Conservation (phyloP, 1,140 invertebrate genomes). For the Phenacoccus solenopsis region DNA sequence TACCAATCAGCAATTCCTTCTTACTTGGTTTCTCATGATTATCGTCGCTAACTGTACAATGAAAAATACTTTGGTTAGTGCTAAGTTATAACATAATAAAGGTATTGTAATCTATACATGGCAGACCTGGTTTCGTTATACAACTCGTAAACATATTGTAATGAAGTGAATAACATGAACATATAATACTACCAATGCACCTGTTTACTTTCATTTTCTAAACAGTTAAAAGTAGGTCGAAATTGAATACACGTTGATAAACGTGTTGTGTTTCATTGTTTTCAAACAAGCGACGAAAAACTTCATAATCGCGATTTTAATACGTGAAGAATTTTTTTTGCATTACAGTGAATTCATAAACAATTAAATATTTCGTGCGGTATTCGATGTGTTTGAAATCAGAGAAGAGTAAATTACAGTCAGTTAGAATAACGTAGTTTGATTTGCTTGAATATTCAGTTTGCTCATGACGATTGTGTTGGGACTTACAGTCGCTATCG, state of each 20-base stretch:
- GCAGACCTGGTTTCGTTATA: neutral
- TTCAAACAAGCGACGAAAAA: too few relatives aligned
- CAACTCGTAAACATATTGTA: neutral
- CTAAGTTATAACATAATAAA: too few relatives aligned
- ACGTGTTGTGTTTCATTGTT: neutral
- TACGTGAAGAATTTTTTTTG: neutral
- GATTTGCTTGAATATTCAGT: neutral
- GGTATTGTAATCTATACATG: too few relatives aligned
- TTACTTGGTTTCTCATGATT: slow-evolving; percentile 60
- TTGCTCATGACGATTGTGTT: neutral
- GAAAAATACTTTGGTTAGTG: slow-evolving; percentile 19
- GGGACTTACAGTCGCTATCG: slow-evolving; percentile 69
- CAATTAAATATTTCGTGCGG: neutral
- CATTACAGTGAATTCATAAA: neutral
- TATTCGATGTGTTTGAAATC: neutral
- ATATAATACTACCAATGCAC: neutral
- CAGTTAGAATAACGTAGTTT: neutral
- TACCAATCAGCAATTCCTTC: slow-evolving; percentile 56
- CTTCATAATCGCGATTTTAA: neutral
- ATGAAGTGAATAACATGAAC: slow-evolving; percentile 18
- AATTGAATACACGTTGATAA: neutral
- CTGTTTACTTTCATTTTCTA: neutral
- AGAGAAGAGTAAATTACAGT: neutral
- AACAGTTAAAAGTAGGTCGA: too few relatives aligned
- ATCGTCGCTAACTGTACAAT: slow-evolving; percentile 53